Conservation (phyloP, 2,888 invertebrate species). For the Oeneis ivallda region DNA sequence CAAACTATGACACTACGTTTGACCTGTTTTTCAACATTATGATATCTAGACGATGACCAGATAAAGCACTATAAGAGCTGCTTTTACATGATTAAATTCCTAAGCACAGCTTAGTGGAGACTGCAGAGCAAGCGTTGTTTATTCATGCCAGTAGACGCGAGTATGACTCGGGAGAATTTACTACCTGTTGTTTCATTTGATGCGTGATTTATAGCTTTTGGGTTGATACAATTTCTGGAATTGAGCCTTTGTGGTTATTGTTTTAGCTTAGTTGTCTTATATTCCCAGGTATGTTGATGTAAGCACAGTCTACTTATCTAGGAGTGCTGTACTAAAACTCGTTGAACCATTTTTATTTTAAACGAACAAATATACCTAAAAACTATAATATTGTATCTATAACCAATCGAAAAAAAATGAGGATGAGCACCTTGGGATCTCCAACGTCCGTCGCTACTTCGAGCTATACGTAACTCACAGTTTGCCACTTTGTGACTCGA, state of each 20-base stretch:
- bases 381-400: too few species aligned
- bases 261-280: not conserved
- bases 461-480: too few species aligned
- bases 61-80: constrained; percentile 19
- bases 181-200: not conserved
- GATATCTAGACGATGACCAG: constrained; percentile 33
- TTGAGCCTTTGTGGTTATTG: not conserved
- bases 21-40: constrained; percentile 34
- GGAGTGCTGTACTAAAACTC: too few species aligned
- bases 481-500: too few species aligned
- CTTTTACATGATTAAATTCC: constrained; percentile 28
- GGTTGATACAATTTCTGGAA: not conserved
- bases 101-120: constrained; percentile 6
- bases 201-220: constrained; percentile 3
- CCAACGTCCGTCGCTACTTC: too few species aligned
- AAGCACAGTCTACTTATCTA: too few species aligned
- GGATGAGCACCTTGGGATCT: too few species aligned
- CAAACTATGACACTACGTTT: constrained; percentile 11
- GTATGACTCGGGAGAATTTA: constrained; percentile 12
- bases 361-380: too few species aligned
- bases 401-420: too few species aligned
- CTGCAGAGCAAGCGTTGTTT: constrained; percentile 10
- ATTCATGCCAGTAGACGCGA: constrained; percentile 6
- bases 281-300: too few species aligned
- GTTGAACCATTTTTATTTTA: too few species aligned